Evolutionary conservation across 2,888 invertebrate species (phyloP), one percentile per base, ranked within the genome.

Genomic region (Aricia artaxerxes): DNA sequence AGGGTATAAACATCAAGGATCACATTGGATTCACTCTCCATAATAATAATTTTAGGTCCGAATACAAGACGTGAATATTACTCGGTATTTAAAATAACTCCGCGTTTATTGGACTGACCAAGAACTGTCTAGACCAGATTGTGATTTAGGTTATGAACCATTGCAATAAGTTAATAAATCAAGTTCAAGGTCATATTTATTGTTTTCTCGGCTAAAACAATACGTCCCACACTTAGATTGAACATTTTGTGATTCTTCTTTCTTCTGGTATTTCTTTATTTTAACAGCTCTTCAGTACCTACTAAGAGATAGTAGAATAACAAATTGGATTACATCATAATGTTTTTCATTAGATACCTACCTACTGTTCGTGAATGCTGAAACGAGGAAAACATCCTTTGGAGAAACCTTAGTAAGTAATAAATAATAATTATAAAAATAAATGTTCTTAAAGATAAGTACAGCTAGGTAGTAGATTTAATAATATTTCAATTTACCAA

Each of bases 131-230:
- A 31, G 11, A 69, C 64, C 24, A 69, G 31, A 31, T 69, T 69
- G 31, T 69, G 11, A 69, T 69, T 69, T 64, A 64, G 64, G 64
- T 69, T 69, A 69, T 69, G 31, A 69, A 35, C 64, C 64, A 69
- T 64, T 64, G 64, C 64, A 31, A 35, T 69, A 31, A 6, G 7
- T 11, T 13, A 69, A 69, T 69, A 38, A 13, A 35, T 69, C 35
- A 69, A 69, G 69, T 69, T 69, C 35, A 38, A 69, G 9, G 69
- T 35, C 69, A 69, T 69, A 69, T 35, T 11, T 35, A 69, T 69
- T 69, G 9, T 69, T 69, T 69, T 69, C 35, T 38, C 4, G 4
- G 64, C 24, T 64, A 69, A 38, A 69, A 69, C 69, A 69, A 57
- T 57, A 57, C 16, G 57, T 13, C 13, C 57, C 16, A 16, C 57